Base-by-base conservation (phyloP, 2,888 invertebrate species). In the Phrixothrix hirtus region DNA sequence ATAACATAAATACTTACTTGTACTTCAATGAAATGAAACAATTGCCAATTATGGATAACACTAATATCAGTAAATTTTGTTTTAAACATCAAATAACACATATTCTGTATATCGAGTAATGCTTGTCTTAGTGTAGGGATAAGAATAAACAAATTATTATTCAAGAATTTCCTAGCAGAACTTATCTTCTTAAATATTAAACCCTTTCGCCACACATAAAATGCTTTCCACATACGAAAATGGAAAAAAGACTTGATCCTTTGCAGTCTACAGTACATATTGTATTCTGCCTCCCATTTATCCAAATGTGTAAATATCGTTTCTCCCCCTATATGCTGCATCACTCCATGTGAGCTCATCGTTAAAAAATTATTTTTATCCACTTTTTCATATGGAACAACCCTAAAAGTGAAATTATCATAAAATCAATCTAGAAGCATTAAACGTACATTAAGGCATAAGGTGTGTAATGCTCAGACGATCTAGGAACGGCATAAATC, bases 271-370 rank as follows among this genome's bases (percentile, higher is more conserved):
- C 86, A 81, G 68, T 89, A 93, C 72, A 85, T 85, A n/a, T 82
- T 82, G 66, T 90, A 92, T 69, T 93, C 92, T 50, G 83, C 83
- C 69, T 90, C 88, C 92, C 92, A 94, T 54, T 85, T 80, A 12
- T 84, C 80, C 3, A 94, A 77, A 6, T 87, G 82, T 0, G 91
- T 91, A 68, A 90, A 93, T 9, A 84, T 84, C 74, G 88, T 86
- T 70, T 92, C 92, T 44, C 82, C 83, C 9, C 81, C 71, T 42
- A 78, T 82, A 71, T 84, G 86, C 64, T 89, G 87, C n/a, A 90
- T 86, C 0, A 93, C 89, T 1, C 94, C 95, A 67, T 86, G 83
- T 1, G 83, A 77, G 60, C 93, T 91, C 61, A 95, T 87, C 0
- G 93, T 94, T 65, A 89, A 84, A 70, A 85, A 90, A 66, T 89